Evolutionary conservation across 2,888 invertebrate species (phyloP).

Genomic region (Polylopha cassiicola): DNA sequence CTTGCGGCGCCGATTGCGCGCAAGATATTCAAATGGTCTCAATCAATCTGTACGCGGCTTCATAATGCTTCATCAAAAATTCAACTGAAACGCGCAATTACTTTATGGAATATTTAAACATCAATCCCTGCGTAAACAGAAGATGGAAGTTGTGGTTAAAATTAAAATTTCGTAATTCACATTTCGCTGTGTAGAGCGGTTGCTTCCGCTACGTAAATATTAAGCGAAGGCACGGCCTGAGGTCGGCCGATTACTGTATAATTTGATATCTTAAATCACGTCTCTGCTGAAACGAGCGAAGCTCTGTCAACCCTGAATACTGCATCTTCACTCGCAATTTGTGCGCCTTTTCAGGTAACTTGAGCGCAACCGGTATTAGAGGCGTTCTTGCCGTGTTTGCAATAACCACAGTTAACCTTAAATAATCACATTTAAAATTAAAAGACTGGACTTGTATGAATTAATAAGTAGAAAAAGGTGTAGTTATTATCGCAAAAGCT

Average conservation of each 20-base stretch:
- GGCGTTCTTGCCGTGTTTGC: slow-evolving; percentile 11
- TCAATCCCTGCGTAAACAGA: slow-evolving; percentile 62
- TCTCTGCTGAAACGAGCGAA: slow-evolving; percentile 50
- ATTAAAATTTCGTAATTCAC: slow-evolving; percentile 65
- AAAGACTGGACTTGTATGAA: no score
- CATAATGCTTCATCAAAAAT: slow-evolving; percentile 70
- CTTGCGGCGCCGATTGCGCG: slow-evolving; percentile 55
- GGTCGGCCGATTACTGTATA: slow-evolving; percentile 65
- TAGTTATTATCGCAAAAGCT: slow-evolving; percentile 12
- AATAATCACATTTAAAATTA: slow-evolving; percentile 15
- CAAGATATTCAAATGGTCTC: slow-evolving; percentile 69
- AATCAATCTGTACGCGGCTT: slow-evolving; percentile 65
- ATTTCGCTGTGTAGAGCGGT: slow-evolving; percentile 57
- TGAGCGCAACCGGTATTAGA: slow-evolving; percentile 25
- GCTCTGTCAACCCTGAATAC: slow-evolving; percentile 60
- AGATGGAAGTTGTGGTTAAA: slow-evolving; percentile 58
- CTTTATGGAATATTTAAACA: slow-evolving; percentile 69
- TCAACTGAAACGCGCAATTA: slow-evolving; percentile 66
- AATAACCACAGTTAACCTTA: slow-evolving; percentile 16
- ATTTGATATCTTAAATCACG: slow-evolving; percentile 70
- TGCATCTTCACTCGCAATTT: slow-evolving; percentile 66
- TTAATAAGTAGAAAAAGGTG: no score
- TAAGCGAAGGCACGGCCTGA: slow-evolving; percentile 47
- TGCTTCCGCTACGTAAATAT: slow-evolving; percentile 67
- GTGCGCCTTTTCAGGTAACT: slow-evolving; percentile 58